These are phyloP conservation scores for Etheostoma cragini DNA, from an alignment of 2,113 vertebrate genomes.

Conservation along the genomic window DNA sequence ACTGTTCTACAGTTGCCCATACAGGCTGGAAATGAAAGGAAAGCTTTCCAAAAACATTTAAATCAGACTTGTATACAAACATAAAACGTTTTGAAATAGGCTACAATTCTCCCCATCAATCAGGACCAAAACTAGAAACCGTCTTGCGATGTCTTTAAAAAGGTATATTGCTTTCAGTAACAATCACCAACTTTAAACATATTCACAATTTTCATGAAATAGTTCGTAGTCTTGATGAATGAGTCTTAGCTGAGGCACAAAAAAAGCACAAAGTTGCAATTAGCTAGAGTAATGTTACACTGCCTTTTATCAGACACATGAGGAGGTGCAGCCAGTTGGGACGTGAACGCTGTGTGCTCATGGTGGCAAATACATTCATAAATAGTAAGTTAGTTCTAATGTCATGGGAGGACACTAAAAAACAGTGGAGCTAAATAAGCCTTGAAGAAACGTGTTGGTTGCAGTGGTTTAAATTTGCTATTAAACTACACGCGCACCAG, in stretches of 20 bases:
- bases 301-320: not conserved
- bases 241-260: not conserved
- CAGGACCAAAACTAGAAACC: not conserved
- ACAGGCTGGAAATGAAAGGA: not conserved
- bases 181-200: not conserved
- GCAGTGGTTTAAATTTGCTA: not conserved
- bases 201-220: not conserved
- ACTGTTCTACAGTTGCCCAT: not conserved
- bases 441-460: not conserved
- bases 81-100: not conserved
- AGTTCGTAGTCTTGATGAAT: not conserved
- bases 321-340: not conserved
- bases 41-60: not conserved
- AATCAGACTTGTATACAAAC: not conserved
- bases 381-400: no score
- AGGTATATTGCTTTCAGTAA: not conserved
- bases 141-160: no score
- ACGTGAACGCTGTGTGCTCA: not conserved
- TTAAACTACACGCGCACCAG: slow-evolving; percentile 18
- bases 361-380: not conserved
- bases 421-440: not conserved
- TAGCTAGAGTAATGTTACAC: not conserved
- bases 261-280: not conserved
- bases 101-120: not conserved
- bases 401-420: not conserved